These are phyloP conservation scores for Zeuzera pyrina DNA, from an alignment of 2,888 invertebrate genomes.

Conservation along the genomic window DNA sequence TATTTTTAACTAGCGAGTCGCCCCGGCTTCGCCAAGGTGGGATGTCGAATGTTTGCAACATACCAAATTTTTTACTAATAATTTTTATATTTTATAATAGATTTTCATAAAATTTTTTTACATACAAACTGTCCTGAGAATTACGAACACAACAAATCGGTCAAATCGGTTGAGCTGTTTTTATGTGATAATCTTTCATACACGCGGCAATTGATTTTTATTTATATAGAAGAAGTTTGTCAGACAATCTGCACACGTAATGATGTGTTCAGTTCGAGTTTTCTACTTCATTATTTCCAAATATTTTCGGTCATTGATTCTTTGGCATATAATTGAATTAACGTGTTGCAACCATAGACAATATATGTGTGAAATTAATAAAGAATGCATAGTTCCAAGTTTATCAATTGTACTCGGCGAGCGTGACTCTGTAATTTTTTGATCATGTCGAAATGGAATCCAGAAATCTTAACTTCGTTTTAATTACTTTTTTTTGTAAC, in stretches of 20 bases:
- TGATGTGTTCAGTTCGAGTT: no score
- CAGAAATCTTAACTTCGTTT: not conserved
- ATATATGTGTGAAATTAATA: not conserved
- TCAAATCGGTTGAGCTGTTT: no score
- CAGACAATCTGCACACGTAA: no score
- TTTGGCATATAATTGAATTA: not conserved
- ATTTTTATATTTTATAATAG: not conserved
- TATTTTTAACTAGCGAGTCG: not conserved
- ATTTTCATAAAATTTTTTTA: not conserved
- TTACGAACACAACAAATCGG: no score
- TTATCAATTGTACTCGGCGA: slow-evolving; percentile 53
- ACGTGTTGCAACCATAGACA: not conserved
- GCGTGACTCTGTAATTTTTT: slow-evolving; percentile 44
- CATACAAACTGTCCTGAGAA: no score
- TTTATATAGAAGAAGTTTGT: no score
- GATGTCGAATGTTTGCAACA: not conserved
- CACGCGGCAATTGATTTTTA: no score
- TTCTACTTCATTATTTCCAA: not conserved
- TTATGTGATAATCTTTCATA: no score
- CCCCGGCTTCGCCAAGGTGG: not conserved
- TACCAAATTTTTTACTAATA: no score
- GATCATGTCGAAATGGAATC: slow-evolving; percentile 48
- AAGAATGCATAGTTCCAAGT: not conserved
- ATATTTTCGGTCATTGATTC: not conserved
- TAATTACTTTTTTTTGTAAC: not conserved